A percentile compares a stretch with the other conserved stretches of the same genome.
Evolutionary conservation across 2,888 invertebrate species (phyloP).

Genomic region (Nemotelus pantherinus): DNA sequence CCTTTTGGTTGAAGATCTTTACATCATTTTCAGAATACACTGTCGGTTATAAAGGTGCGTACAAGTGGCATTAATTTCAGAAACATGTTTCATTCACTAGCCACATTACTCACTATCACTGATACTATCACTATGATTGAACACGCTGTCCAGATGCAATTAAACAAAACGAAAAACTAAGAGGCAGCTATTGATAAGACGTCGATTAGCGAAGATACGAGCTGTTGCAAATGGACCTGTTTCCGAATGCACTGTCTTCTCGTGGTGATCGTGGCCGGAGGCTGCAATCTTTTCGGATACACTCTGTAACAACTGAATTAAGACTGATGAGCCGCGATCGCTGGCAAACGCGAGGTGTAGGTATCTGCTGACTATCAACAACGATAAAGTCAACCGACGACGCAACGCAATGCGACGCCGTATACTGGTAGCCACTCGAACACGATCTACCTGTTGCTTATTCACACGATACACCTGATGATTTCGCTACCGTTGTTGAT

Average conservation of each 20-base stretch:
- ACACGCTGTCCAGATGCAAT: not conserved
- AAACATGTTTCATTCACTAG: not conserved
- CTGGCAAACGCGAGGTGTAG: not conserved
- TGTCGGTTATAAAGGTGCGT: not conserved
- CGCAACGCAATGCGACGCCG: slow-evolving; percentile 12
- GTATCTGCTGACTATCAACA: slow-evolving; percentile 24
- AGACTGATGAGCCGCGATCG: slow-evolving; percentile 40
- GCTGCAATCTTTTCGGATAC: slow-evolving; percentile 21
- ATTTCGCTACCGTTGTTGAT: not conserved
- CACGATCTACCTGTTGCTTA: slow-evolving; percentile 19
- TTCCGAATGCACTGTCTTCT: not conserved
- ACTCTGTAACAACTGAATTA: slow-evolving; percentile 37
- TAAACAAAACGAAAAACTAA: not conserved
- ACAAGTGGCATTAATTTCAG: not conserved
- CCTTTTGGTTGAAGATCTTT: not conserved
- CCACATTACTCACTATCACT: not conserved
- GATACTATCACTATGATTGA: not conserved
- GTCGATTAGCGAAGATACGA: not conserved
- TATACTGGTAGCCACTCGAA: slow-evolving; percentile 10
- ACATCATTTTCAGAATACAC: not conserved
- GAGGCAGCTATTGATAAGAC: not conserved
- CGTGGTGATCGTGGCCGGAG: not conserved
- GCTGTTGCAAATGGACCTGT: not conserved
- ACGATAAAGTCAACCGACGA: not conserved
- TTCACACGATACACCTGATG: slow-evolving; percentile 11